Evolutionary conservation across 2,113 vertebrate species (phyloP).

Genomic region (Mormoops blainvillei): DNA sequence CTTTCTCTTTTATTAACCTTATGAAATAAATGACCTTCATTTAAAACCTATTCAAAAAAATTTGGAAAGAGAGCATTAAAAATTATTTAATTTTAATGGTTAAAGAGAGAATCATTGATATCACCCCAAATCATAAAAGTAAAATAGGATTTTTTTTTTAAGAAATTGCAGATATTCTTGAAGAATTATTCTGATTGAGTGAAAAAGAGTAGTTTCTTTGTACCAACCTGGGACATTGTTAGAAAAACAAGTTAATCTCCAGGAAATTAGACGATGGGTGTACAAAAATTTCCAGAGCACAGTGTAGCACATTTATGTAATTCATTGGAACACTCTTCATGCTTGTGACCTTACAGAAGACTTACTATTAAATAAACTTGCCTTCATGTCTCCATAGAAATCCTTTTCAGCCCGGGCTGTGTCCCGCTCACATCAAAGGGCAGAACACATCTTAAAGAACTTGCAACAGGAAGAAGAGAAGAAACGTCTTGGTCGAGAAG

Average conservation of each 20-base stretch:
- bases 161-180: not conserved
- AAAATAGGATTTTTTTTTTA: not conserved
- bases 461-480: slow-evolving; percentile 98
- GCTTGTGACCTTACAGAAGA: not conserved
- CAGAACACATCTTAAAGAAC: slow-evolving; percentile 98
- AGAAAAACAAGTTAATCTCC: not conserved
- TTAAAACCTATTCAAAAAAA: not conserved
- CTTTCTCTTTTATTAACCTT: not conserved
- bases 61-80: not conserved
- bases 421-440: slow-evolving; percentile 96
- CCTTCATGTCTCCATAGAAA: slow-evolving; percentile 83
- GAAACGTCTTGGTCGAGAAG: slow-evolving; percentile 94
- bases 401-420: slow-evolving; percentile 98
- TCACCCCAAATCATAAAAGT: not conserved
- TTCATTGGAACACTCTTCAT: not conserved
- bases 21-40: not conserved
- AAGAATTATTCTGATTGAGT: not conserved
- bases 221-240: not conserved
- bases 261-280: not conserved
- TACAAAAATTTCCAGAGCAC: not conserved
- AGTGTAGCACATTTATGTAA: not conserved
- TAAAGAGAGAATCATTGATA: not conserved
- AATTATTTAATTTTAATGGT: not conserved
- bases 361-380: not conserved
- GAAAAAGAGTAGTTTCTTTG: not conserved